Percentiles rank a stretch among this genome's conserved stretches.
These are phyloP conservation scores for Melinopterus prodromus DNA, from an alignment of 2,888 invertebrate species.

Conservation along the genomic window DNA sequence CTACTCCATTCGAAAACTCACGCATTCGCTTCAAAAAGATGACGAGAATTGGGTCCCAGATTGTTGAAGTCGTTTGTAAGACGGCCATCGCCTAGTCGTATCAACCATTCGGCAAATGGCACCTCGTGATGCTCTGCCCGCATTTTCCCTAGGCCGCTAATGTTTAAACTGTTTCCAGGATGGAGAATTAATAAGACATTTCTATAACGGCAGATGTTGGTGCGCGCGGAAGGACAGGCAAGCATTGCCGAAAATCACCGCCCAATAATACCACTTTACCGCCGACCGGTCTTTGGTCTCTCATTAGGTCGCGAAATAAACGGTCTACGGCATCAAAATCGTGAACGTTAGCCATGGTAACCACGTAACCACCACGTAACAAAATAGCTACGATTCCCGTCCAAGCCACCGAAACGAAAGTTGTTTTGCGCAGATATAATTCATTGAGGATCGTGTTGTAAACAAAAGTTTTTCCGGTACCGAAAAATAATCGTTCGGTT, in stretches of 20 bases:
- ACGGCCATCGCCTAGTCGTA: background rate
- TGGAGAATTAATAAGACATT: slow-evolving; percentile 30
- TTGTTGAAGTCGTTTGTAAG: background rate
- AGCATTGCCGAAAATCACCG: too few relatives aligned
- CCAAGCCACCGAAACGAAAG: slow-evolving; percentile 46
- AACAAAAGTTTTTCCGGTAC: too few relatives aligned
- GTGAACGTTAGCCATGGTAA: slow-evolving; percentile 33
- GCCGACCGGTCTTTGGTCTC: slow-evolving; percentile 21
- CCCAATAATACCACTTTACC: slow-evolving; percentile 41
- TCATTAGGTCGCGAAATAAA: slow-evolving; percentile 34
- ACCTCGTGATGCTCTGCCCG: background rate
- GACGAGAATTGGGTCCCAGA: too few relatives aligned
- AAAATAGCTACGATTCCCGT: slow-evolving; percentile 54
- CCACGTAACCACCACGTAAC: slow-evolving; percentile 49
- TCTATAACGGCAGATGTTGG: slow-evolving; percentile 20
- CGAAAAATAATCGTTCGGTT: too few relatives aligned
- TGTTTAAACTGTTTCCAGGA: slow-evolving; percentile 36
- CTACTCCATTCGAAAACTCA: too few relatives aligned
- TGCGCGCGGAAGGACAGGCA: slow-evolving; percentile 38
- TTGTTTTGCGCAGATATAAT: too few relatives aligned
- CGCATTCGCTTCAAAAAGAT: too few relatives aligned
- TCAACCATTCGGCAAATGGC: background rate
- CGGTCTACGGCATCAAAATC: slow-evolving; percentile 37
- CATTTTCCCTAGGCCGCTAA: slow-evolving; percentile 34
- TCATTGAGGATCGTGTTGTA: too few relatives aligned